Evolutionary conservation across 2,113 vertebrate genomes (phyloP).

Genomic region (Cervus canadensis): DNA sequence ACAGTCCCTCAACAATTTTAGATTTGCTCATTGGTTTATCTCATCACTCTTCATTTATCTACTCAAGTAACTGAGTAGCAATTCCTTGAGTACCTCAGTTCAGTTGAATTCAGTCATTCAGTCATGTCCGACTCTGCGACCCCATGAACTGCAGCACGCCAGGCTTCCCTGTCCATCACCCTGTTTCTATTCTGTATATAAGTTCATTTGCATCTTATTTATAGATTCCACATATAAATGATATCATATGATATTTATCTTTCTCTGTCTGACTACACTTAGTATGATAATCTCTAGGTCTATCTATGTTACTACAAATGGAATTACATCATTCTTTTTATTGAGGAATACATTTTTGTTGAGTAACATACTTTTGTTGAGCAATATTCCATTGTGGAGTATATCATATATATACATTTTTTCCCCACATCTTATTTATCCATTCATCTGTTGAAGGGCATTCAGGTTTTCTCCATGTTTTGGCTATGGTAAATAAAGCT

Average conservation of each 20-base stretch:
- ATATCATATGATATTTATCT: background rate
- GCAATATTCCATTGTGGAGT: background rate
- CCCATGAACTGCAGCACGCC: background rate
- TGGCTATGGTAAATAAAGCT: background rate
- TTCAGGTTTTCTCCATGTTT: background rate
- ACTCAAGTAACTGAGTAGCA: background rate
- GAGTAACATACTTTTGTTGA: background rate
- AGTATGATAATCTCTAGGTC: background rate
- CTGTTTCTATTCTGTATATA: background rate
- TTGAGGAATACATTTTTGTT: background rate
- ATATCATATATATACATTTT: background rate
- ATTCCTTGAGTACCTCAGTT: background rate
- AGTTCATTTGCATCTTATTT: background rate
- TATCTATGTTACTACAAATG: background rate
- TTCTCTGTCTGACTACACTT: background rate
- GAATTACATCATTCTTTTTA: background rate
- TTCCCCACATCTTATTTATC: background rate
- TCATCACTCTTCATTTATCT: background rate
- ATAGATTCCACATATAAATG: background rate
- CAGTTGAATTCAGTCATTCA: background rate
- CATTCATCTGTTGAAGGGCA: background rate
- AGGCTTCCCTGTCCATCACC: background rate
- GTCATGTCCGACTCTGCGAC: fast-evolving
- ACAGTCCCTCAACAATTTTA: background rate
- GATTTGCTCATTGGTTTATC: background rate